Base-by-base conservation (phyloP, 2,797 vertebrate species). In the Argya squamiceps region DNA sequence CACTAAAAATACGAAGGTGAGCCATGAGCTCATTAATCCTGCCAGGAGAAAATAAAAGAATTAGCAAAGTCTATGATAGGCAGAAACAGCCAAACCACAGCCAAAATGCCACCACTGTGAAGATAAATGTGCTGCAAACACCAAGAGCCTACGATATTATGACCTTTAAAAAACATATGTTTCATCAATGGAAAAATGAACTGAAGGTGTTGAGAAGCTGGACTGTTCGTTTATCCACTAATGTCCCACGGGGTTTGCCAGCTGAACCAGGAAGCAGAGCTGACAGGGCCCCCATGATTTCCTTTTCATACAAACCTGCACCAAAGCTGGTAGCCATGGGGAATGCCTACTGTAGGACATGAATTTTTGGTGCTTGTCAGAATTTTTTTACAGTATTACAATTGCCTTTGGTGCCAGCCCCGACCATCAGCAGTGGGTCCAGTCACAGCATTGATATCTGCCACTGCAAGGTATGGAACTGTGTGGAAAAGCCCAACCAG, bases 161-260 rank as follows among this genome's bases (percentile, higher is more conserved):
- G 43, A 58, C 62, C 64, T 91, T 88, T 83, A 41, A 80, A 93
- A 85, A 58, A 0, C 5, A 2, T 19, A 29, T 2, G 4, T 81
- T 89, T 91, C 29, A 37, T 81, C 68, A 95, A 88, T 77, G 37
- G 75, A 91, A 83, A 84, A 83, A 88, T 44, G 20, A 85, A 59
- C 56, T 39, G 47, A 83, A 62, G 44, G 55, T 92, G 84, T 64
- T 1, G 10, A 62, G 89, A 89, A 88, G 9, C 16, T 44, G 34
- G 32, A 10, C 37, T 17, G 30, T 39, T 93, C 26, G 4, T 34
- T 90, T 81, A 9, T 27, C 10, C 20, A 5, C 24, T 65, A 71
- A 20, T 30, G 21, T 50, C 1, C 0, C 19, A 32, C 34, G 63
- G 13, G 7, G 10, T n/a, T 60, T 63, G 63, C 52, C 70, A 71